Evolutionary conservation across 1,140 invertebrate species (phyloP).

Genomic region (Phymastichus coffea): DNA sequence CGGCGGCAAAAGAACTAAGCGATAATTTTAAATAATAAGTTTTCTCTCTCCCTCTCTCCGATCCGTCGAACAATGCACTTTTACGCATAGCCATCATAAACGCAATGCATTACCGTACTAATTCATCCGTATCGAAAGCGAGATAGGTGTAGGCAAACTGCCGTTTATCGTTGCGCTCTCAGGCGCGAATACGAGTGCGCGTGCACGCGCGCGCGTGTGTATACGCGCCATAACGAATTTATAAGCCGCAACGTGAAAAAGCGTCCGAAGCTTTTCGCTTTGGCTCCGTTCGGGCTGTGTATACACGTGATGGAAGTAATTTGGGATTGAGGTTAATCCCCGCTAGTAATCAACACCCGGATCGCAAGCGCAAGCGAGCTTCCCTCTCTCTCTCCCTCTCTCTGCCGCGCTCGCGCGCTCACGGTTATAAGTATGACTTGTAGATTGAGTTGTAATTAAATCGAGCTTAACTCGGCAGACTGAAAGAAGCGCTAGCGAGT

Average conservation of each 20-base stretch:
- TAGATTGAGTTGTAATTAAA: slow-evolving; percentile 29
- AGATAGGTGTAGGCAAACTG: too few species aligned
- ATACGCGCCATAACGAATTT: slow-evolving; percentile 21
- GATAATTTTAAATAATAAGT: slow-evolving; percentile 19
- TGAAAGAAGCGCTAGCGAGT: slow-evolving; percentile 13
- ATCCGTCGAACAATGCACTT: background rate
- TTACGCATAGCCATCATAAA: slow-evolving; percentile 19
- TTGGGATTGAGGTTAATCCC: slow-evolving; percentile 30
- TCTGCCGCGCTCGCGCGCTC: background rate
- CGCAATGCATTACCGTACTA: slow-evolving; percentile 6
- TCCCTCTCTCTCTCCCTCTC: too few species aligned
- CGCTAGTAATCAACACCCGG: slow-evolving; percentile 25
- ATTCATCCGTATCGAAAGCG: slow-evolving; percentile 5
- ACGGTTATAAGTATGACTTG: slow-evolving; percentile 23
- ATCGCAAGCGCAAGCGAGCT: slow-evolving; percentile 10
- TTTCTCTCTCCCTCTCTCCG: too few species aligned
- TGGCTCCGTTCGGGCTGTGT: background rate
- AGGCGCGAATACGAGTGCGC: too few species aligned
- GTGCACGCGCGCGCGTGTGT: background rate
- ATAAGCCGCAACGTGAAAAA: slow-evolving; percentile 20
- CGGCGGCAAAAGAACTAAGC: too few species aligned
- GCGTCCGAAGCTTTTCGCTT: slow-evolving; percentile 8
- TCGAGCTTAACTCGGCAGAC: slow-evolving; percentile 18
- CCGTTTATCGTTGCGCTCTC: background rate
- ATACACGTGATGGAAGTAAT: slow-evolving; percentile 24